A percentile compares a stretch with the other conserved stretches of the same genome.
These are phyloP conservation scores for Chloroclystis v-ata DNA, from an alignment of 2,888 invertebrate genomes.

Conservation along the genomic window DNA sequence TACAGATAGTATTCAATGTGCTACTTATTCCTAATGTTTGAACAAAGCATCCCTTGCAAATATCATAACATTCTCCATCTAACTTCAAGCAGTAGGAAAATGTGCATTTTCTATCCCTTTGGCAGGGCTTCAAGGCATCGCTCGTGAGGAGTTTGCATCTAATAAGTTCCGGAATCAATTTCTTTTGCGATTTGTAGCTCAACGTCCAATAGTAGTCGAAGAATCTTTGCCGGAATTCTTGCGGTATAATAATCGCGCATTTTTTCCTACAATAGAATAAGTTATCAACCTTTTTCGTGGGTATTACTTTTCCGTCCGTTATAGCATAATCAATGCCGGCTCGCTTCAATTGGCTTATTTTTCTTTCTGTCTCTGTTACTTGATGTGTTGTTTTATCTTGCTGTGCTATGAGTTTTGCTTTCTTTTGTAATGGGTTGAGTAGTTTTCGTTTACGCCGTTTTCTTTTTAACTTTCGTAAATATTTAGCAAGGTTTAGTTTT, in stretches of 20 bases:
- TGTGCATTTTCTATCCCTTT: not conserved
- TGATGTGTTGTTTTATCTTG: not conserved
- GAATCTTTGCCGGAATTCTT: slow-evolving; percentile 1
- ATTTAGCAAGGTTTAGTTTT: too few relatives aligned
- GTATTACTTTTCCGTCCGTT: not conserved
- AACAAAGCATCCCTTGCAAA: slow-evolving; percentile 1
- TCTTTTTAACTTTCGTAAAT: not conserved
- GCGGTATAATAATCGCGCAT: not conserved
- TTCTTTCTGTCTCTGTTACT: not conserved
- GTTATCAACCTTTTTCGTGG: not conserved
- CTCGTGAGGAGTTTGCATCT: slow-evolving; percentile 1
- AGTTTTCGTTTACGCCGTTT: not conserved
- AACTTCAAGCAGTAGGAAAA: not conserved
- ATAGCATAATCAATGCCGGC: not conserved
- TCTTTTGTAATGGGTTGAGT: not conserved
- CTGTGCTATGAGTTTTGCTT: not conserved
- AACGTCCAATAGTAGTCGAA: not conserved
- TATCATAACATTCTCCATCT: not conserved
- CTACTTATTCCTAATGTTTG: not conserved
- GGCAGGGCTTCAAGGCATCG: not conserved
- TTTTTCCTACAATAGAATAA: not conserved
- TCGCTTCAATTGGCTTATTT: not conserved
- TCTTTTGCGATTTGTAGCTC: not conserved
- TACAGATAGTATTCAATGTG: not conserved
- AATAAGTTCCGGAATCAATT: not conserved